Percentiles rank a stretch among this genome's conserved stretches.
phyloP scores from a whole-genome alignment of 2,797 vertebrate species.

The Mallotus villosus region DNA sequence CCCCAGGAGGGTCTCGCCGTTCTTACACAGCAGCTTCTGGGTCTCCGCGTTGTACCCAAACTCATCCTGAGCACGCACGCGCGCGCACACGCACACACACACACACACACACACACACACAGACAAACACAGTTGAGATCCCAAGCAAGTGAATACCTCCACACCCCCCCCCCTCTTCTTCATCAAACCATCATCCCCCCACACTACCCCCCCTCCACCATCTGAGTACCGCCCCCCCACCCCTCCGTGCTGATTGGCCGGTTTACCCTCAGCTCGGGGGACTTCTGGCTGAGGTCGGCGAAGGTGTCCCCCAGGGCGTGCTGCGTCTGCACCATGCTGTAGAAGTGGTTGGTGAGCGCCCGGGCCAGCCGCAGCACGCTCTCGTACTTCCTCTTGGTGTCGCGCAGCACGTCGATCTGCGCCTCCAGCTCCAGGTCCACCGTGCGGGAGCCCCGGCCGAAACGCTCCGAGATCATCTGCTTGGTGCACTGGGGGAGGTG shows the following conservation, averaged over 20 bases:
- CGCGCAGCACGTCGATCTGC: slow-evolving; percentile 92
- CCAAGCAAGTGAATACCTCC: no score
- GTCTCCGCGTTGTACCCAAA: slow-evolving; percentile 98
- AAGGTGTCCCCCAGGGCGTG: slow-evolving; percentile 93
- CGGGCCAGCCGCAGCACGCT: slow-evolving; percentile 85
- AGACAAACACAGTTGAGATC: neutral
- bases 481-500: slow-evolving; percentile 84
- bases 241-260: neutral
- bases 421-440: slow-evolving; percentile 95
- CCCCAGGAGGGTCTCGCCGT: slow-evolving; percentile 92
- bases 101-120: neutral
- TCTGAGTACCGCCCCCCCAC: no score
- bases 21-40: slow-evolving; percentile 94
- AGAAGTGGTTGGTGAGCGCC: slow-evolving; percentile 91
- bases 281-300: slow-evolving; percentile 98
- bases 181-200: no score
- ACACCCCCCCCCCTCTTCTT: no score
- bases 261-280: slow-evolving; percentile 90
- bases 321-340: slow-evolving; percentile 98
- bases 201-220: no score
- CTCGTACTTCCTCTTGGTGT: slow-evolving; percentile 96
- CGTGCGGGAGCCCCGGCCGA: slow-evolving; percentile 90
- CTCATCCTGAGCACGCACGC: slow-evolving; percentile 80
- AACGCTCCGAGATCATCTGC: slow-evolving; percentile 93
- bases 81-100: neutral